These are phyloP conservation scores for Nematostella vectensis DNA, from an alignment of 92 coral and sea anemone genomes.

Conservation along the genomic window DNA sequence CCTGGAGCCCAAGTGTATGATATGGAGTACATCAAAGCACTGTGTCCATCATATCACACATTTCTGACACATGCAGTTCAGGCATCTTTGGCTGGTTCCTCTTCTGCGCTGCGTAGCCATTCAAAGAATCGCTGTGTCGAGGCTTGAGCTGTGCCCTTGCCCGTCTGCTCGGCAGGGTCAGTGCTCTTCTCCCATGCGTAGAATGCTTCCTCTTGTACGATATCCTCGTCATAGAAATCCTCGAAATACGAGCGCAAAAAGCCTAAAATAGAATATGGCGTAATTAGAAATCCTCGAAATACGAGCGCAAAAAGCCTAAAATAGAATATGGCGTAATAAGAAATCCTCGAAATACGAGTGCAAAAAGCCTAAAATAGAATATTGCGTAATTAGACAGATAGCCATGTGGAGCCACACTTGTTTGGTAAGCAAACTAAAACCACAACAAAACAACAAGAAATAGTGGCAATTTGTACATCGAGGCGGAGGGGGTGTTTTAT, in stretches of 20 bases:
- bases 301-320: slow-evolving; percentile 56
- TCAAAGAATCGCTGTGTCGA: slow-evolving; percentile 67
- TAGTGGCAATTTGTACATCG: no score
- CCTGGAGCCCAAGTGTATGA: no score
- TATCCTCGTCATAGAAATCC: slow-evolving; percentile 73
- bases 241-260: slow-evolving; percentile 68
- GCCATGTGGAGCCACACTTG: no score
- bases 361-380: slow-evolving; percentile 37
- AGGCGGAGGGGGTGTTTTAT: no score
- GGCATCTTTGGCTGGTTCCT: slow-evolving; percentile 56
- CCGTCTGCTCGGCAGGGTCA: slow-evolving; percentile 42
- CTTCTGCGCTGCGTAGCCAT: slow-evolving; percentile 76
- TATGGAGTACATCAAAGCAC: no score
- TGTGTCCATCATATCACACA: no score
- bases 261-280: slow-evolving; percentile 14
- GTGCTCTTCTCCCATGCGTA: slow-evolving; percentile 52
- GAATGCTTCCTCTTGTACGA: slow-evolving; percentile 69
- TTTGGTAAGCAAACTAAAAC: no score
- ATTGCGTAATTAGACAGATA: slow-evolving; percentile 16
- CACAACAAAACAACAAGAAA: no score
- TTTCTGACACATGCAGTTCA: no score
- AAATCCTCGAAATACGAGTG: slow-evolving; percentile 63
- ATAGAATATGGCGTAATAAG: slow-evolving; percentile 7
- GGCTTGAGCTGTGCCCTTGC: slow-evolving; percentile 60
- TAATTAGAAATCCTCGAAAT: slow-evolving; percentile 64